Percentiles rank a stretch among this genome's conserved stretches.
phyloP scores from a whole-genome alignment of 2,797 vertebrate genomes.

The Xerus rutilus region DNA sequence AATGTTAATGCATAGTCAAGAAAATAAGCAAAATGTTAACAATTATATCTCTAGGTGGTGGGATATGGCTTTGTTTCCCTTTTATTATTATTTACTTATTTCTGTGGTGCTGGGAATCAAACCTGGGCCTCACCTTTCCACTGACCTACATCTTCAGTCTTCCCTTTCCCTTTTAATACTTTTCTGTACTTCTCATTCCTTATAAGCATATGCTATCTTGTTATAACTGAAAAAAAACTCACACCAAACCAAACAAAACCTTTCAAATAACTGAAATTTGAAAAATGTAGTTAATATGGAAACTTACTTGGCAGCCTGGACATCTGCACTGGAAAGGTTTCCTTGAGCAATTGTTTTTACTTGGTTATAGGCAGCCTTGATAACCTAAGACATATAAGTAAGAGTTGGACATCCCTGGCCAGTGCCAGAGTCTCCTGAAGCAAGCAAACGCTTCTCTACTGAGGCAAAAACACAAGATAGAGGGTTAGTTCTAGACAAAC shows the following conservation, averaged over 20 bases:
- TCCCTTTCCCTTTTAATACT: not conserved
- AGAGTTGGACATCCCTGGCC: conserved; percentile 7
- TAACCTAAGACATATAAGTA: conserved; percentile 89
- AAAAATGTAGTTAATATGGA: conserved; percentile 81
- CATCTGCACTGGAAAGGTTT: conserved; percentile 90
- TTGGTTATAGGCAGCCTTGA: conserved; percentile 94
- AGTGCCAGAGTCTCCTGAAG: not conserved
- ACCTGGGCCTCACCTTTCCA: not conserved
- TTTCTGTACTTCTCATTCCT: conserved; percentile 2
- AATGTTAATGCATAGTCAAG: not conserved
- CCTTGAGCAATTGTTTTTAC: conserved; percentile 94
- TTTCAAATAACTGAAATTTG: not conserved
- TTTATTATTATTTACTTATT: not conserved
- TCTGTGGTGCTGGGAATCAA: not conserved
- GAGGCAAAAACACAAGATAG: not conserved
- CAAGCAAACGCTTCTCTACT: not conserved
- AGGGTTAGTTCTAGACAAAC: not conserved
- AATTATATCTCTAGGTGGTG: not conserved
- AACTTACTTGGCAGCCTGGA: conserved; percentile 96
- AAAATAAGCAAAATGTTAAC: conserved; percentile 37
- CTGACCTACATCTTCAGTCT: not conserved
- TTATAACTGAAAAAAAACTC: not conserved
- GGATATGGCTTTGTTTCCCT: not conserved
- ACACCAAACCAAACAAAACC: not conserved
- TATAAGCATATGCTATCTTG: not conserved